Percentiles rank a stretch among this genome's conserved stretches.
phyloP scores from a whole-genome alignment of 2,113 vertebrate species.

The Aegotheles bennettii region DNA sequence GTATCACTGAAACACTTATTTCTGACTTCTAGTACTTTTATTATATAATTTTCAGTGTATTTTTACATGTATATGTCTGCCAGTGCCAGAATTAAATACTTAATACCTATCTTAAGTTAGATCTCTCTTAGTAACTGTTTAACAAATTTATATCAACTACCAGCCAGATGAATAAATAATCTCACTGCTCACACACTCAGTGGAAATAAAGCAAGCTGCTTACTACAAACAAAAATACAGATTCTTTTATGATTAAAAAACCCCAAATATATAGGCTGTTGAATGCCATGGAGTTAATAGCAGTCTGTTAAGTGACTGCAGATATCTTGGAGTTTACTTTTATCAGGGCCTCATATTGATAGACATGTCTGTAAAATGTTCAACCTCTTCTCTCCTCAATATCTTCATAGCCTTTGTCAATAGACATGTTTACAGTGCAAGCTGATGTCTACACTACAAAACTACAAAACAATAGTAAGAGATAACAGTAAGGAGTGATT shows the following conservation, averaged over 20 bases:
- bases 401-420: not conserved
- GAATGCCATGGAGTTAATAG: not conserved
- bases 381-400: not conserved
- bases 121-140: not conserved
- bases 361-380: not conserved
- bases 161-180: not conserved
- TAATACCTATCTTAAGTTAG: not conserved
- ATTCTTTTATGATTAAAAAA: not conserved
- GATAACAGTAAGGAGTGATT: not conserved
- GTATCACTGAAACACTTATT: not conserved
- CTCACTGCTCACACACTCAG: not conserved
- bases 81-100: not conserved
- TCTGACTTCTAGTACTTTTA: not conserved
- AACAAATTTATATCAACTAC: not conserved
- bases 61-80: not conserved
- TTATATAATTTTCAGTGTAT: not conserved
- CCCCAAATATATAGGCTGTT: not conserved
- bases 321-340: not conserved
- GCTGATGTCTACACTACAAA: not conserved
- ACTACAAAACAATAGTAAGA: not conserved
- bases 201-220: not conserved
- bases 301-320: not conserved
- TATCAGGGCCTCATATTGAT: not conserved
- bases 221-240: not conserved
- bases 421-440: not conserved